Percentiles rank a stretch among this genome's conserved stretches.
These are phyloP conservation scores for Drosophila pseudotakahashii DNA, from an alignment of 2,888 invertebrate species.

Conservation along the genomic window DNA sequence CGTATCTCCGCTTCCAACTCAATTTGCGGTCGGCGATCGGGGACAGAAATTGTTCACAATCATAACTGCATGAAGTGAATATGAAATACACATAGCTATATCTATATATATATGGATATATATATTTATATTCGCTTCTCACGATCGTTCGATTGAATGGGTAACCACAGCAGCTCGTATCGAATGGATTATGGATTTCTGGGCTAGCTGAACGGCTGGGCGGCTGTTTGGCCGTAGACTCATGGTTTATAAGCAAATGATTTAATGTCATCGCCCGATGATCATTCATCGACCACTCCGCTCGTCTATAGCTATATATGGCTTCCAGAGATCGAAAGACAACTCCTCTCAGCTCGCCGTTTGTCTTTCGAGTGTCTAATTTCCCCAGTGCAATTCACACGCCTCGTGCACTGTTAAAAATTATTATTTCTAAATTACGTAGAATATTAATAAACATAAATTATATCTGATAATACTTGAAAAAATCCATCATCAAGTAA, in stretches of 20 bases:
- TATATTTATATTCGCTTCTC: constrained; percentile 50
- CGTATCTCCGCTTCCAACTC: constrained; percentile 17
- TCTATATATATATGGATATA: constrained; percentile 7
- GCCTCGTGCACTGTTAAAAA: constrained; percentile 14
- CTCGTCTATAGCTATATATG: constrained; percentile 31
- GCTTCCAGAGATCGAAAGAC: constrained; percentile 45
- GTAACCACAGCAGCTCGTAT: constrained; percentile 57
- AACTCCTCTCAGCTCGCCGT: constrained; percentile 2
- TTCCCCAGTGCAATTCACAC: constrained; percentile 69
- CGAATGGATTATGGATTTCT: constrained; percentile 38
- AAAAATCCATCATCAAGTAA: not conserved
- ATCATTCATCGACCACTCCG: constrained; percentile 57
- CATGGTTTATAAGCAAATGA: constrained; percentile 48
- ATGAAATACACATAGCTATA: constrained; percentile 15
- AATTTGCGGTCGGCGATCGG: constrained; percentile 36
- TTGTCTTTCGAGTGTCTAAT: constrained; percentile 57
- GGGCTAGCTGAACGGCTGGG: constrained; percentile 11
- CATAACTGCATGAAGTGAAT: constrained; percentile 59
- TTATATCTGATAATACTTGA: no score
- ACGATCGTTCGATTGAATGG: constrained; percentile 54
- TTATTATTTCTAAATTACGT: not conserved
- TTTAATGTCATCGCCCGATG: constrained; percentile 71
- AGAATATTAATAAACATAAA: not conserved
- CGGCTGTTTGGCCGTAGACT: constrained; percentile 2
- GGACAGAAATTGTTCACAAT: constrained; percentile 55